Evolutionary conservation across 2,113 vertebrate genomes (phyloP).

Genomic region (Trichomycterus rosablanca): DNA sequence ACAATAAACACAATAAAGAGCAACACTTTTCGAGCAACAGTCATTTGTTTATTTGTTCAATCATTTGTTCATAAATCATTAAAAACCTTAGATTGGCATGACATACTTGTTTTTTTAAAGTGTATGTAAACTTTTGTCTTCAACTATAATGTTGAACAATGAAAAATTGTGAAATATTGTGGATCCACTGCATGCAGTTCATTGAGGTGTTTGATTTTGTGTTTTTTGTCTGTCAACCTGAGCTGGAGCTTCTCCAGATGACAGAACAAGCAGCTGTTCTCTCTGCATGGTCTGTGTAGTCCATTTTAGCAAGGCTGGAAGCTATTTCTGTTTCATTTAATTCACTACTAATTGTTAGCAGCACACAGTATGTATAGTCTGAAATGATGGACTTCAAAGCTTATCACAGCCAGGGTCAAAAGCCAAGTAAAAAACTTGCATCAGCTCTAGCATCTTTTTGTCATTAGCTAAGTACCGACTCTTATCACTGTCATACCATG

Average conservation of each 20-base stretch:
- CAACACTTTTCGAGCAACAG: too few relatives aligned
- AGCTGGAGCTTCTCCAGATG: background rate
- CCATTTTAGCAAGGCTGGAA: constrained; percentile 47
- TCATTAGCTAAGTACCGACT: background rate
- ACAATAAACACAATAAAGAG: too few relatives aligned
- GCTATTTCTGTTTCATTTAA: constrained; percentile 73
- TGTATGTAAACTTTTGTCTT: too few relatives aligned
- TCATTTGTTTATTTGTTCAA: too few relatives aligned
- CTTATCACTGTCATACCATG: background rate
- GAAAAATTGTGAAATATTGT: background rate
- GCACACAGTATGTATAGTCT: background rate
- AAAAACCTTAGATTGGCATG: too few relatives aligned
- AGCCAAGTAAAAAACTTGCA: background rate
- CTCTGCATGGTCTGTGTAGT: constrained; percentile 45
- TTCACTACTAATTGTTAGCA: constrained; percentile 47
- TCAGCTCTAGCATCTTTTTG: background rate
- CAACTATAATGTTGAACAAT: too few relatives aligned
- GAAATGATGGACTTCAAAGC: constrained; percentile 28
- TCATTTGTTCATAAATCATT: too few relatives aligned
- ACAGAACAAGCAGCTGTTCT: background rate
- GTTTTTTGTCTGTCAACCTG: background rate
- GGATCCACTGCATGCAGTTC: background rate
- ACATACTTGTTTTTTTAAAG: too few relatives aligned
- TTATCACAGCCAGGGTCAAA: constrained; percentile 10
- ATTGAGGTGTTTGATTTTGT: background rate